A percentile compares a stretch with the other conserved stretches of the same genome.
These are phyloP conservation scores for Dinocampus coccinellae DNA, from an alignment of 2,888 invertebrate species.

Conservation along the genomic window DNA sequence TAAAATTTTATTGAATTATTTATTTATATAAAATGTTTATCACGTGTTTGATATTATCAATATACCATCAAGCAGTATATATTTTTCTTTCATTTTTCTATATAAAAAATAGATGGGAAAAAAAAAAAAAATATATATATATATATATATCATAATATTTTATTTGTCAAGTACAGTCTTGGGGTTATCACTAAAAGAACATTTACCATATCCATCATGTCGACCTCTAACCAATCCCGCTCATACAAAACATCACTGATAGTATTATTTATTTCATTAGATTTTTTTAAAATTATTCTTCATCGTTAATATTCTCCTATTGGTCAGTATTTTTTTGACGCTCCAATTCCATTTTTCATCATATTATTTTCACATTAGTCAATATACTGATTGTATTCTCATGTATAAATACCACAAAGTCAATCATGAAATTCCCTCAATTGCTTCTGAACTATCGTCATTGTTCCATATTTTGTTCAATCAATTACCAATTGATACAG, in stretches of 20 bases:
- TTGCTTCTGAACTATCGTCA: neutral
- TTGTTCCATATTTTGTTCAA: neutral
- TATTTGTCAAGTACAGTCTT: constrained; percentile 21
- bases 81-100: neutral
- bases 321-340: constrained; percentile 26
- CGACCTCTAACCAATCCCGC: constrained; percentile 6
- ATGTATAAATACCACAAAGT: constrained; percentile 60
- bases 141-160: too few relatives aligned
- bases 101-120: too few relatives aligned
- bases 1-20: too few relatives aligned
- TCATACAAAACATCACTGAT: constrained; percentile 15
- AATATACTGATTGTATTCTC: constrained; percentile 48
- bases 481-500: neutral
- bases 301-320: constrained; percentile 17
- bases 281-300: constrained; percentile 24
- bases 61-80: too few relatives aligned
- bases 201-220: neutral
- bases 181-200: constrained; percentile 32
- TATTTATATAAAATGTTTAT: too few relatives aligned
- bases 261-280: constrained; percentile 5
- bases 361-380: neutral
- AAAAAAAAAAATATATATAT: constrained; percentile 8
- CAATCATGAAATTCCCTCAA: constrained; percentile 51
- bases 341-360: constrained; percentile 16
- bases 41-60: too few relatives aligned